Percentiles rank a stretch among this genome's conserved stretches.
These are phyloP conservation scores for Exephanes ischioxanthus DNA, from an alignment of 2,888 invertebrate species.

Conservation along the genomic window DNA sequence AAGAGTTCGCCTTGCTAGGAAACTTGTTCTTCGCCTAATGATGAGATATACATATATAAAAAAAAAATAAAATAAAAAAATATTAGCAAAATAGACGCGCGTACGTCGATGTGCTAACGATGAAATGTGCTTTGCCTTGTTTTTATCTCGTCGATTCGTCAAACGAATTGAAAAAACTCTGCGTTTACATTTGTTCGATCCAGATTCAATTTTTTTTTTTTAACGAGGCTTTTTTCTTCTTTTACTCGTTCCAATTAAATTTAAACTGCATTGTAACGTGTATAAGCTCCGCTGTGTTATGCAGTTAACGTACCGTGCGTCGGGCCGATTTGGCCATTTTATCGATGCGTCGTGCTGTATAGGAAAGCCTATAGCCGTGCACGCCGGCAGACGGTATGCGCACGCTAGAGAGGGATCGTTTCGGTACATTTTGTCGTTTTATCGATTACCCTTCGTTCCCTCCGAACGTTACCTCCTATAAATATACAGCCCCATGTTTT, in stretches of 20 bases:
- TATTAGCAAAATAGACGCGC: not conserved
- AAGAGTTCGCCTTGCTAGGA: not conserved
- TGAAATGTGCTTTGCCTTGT: not conserved
- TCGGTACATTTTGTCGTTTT: slow-evolving; percentile 62
- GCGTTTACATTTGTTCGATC: not conserved
- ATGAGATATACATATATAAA: not conserved
- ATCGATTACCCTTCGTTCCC: slow-evolving; percentile 53
- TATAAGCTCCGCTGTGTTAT: slow-evolving; percentile 31
- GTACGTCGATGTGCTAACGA: slow-evolving; percentile 13
- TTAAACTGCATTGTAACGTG: not conserved
- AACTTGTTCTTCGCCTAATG: slow-evolving; percentile 25
- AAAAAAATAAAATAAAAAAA: not conserved
- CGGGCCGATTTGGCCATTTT: slow-evolving; percentile 25
- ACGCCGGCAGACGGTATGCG: not conserved
- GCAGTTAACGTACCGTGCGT: slow-evolving; percentile 6
- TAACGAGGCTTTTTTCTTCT: not conserved
- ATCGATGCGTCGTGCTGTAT: not conserved
- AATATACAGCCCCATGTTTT: slow-evolving; percentile 38
- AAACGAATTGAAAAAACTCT: slow-evolving; percentile 6
- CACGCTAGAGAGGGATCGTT: slow-evolving; percentile 38
- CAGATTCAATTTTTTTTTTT: not conserved
- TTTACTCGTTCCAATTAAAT: not conserved
- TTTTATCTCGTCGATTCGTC: not conserved
- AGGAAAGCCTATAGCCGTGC: not conserved
- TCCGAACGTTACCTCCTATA: slow-evolving; percentile 16